Evolutionary conservation across 2,888 invertebrate species (phyloP).

Genomic region (Drosophila tripunctata): DNA sequence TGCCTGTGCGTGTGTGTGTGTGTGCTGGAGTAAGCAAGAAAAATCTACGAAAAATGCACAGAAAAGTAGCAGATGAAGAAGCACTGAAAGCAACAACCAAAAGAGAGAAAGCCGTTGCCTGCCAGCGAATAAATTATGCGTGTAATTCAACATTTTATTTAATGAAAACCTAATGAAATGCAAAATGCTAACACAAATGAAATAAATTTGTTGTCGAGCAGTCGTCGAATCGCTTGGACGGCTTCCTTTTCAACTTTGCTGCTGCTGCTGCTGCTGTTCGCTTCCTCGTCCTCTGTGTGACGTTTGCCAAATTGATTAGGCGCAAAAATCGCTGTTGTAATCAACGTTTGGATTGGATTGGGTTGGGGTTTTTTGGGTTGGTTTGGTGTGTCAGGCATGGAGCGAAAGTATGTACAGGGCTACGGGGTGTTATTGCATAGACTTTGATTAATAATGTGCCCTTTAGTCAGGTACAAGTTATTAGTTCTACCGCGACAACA

Average conservation of each 20-base stretch:
- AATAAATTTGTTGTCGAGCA: constrained; percentile 70
- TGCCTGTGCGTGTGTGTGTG: constrained; percentile 43
- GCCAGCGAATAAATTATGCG: constrained; percentile 81
- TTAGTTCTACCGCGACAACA: constrained; percentile 43
- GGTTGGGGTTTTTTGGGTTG: too few relatives aligned
- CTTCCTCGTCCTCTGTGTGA: constrained; percentile 48
- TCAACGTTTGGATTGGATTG: constrained; percentile 22
- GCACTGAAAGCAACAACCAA: constrained; percentile 1
- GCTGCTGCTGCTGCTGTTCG: too few relatives aligned
- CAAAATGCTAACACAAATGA: constrained; percentile 81
- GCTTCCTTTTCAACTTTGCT: constrained; percentile 41
- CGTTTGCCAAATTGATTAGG: constrained; percentile 78
- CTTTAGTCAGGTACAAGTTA: constrained; percentile 73
- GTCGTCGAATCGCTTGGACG: constrained; percentile 59
- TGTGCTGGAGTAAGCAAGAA: constrained; percentile 21
- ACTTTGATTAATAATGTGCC: constrained; percentile 78
- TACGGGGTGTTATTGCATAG: constrained; percentile 49
- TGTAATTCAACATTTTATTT: constrained; percentile 83
- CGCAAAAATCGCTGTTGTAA: constrained; percentile 71
- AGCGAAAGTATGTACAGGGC: not conserved
- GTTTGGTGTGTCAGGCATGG: not conserved
- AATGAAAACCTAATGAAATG: constrained; percentile 83
- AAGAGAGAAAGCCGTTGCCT: constrained; percentile 42
- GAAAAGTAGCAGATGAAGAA: not conserved
- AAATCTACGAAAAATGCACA: constrained; percentile 43